Percentiles rank a stretch among this genome's conserved stretches.
phyloP scores from a whole-genome alignment of 2,888 invertebrate genomes.

The Belgica antarctica region DNA sequence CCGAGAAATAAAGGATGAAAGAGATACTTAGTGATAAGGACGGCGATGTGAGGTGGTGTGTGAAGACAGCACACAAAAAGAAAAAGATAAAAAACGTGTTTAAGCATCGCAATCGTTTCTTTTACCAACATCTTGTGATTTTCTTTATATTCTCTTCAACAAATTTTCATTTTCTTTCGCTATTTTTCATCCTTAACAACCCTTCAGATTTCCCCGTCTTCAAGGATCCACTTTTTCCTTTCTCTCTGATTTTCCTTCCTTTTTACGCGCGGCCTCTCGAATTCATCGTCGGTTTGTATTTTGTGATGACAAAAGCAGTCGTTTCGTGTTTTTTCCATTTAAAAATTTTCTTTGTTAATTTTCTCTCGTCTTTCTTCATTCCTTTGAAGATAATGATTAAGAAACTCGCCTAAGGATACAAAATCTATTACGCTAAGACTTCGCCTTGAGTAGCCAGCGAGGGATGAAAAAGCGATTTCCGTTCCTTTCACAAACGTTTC shows the following conservation, averaged over 20 bases:
- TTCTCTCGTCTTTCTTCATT: neutral
- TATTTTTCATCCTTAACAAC: constrained; percentile 27
- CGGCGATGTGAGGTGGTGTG: neutral
- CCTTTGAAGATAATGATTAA: constrained; percentile 27
- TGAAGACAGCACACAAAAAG: constrained; percentile 5
- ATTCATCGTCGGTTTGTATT: neutral
- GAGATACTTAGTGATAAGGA: constrained; percentile 21
- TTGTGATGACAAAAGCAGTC: constrained; percentile 38
- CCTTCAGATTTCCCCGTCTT: constrained; percentile 12
- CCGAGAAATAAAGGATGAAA: constrained; percentile 12
- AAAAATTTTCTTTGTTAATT: constrained; percentile 29
- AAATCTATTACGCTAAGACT: constrained; percentile 17
- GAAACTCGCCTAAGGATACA: constrained; percentile 18
- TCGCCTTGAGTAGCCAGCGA: constrained; percentile 14
- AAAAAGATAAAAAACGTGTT: constrained; percentile 28
- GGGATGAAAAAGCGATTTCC: constrained; percentile 12
- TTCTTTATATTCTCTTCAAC: constrained; percentile 11
- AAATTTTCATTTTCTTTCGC: constrained; percentile 4
- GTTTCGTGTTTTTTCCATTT: constrained; percentile 32
- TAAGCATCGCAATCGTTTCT: constrained; percentile 1
- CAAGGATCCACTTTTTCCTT: neutral
- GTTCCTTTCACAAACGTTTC: too few relatives aligned
- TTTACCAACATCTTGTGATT: constrained; percentile 3
- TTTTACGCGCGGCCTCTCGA: constrained; percentile 12
- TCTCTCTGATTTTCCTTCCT: constrained; percentile 9